Evolutionary conservation across 2,888 invertebrate species (phyloP).

Genomic region (Tenthredo notha): DNA sequence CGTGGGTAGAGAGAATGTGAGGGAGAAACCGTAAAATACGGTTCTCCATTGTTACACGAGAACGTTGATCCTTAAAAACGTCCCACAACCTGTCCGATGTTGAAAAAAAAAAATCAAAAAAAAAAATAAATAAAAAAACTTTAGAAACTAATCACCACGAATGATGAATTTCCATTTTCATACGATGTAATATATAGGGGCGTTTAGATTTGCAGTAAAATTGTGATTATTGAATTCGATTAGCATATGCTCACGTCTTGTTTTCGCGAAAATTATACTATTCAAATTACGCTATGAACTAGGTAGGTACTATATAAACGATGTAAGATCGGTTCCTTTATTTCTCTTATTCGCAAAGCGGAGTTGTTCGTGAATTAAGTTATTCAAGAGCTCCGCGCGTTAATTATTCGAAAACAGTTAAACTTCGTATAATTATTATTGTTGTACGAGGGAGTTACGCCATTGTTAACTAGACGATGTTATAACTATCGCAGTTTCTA

Average conservation of each 20-base stretch:
- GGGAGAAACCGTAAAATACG: not conserved
- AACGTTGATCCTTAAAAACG: constrained; percentile 28
- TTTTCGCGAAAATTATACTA: not conserved
- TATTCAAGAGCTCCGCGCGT: too few species aligned
- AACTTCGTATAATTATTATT: too few species aligned
- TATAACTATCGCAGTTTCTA: not conserved
- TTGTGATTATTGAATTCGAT: not conserved
- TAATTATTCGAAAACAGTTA: too few species aligned
- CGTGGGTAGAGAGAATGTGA: constrained; percentile 11
- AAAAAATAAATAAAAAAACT: not conserved
- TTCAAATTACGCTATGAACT: too few species aligned
- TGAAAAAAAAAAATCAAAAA: not conserved
- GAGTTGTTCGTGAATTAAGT: too few species aligned
- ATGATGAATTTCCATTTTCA: not conserved
- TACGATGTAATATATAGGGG: not conserved
- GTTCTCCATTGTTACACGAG: constrained; percentile 28
- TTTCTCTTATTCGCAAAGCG: too few species aligned
- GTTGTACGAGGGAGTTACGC: too few species aligned
- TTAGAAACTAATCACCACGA: not conserved
- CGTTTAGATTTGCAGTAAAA: not conserved
- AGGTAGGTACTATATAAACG: too few species aligned
- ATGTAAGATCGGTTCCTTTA: too few species aligned
- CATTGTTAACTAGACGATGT: not conserved
- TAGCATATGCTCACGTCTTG: not conserved
- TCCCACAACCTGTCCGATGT: not conserved